Evolutionary conservation across 2,113 vertebrate genomes (phyloP).

Genomic region (Pleuronectes platessa): DNA sequence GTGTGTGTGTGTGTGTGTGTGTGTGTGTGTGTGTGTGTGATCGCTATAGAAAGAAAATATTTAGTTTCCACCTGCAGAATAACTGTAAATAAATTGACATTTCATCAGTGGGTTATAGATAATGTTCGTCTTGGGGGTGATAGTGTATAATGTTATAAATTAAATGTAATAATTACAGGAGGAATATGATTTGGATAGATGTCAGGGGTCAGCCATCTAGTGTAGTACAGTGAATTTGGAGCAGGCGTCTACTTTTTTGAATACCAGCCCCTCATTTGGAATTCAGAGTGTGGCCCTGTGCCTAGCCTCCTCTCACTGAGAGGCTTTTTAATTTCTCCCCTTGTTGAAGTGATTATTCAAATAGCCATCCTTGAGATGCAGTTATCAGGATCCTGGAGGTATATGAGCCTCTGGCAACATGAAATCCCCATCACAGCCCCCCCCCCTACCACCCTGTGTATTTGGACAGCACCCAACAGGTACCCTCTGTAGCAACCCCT

Average conservation of each 20-base stretch:
- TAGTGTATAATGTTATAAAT: slow-evolving; percentile 32
- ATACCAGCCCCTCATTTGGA: slow-evolving; percentile 72
- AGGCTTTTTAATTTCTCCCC: slow-evolving; percentile 81
- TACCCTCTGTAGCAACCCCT: slow-evolving; percentile 69
- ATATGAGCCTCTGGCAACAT: slow-evolving; percentile 77
- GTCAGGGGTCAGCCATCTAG: slow-evolving; percentile 48
- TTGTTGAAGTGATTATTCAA: slow-evolving; percentile 86
- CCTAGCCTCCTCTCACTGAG: slow-evolving; percentile 75
- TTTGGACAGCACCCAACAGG: slow-evolving; percentile 75
- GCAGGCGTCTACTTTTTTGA: slow-evolving; percentile 48
- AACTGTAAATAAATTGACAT: slow-evolving; percentile 23
- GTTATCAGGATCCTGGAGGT: slow-evolving; percentile 82
- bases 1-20: neutral
- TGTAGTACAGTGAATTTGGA: slow-evolving; percentile 42
- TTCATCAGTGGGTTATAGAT: slow-evolving; percentile 18
- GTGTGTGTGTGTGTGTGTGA: slow-evolving; percentile 11
- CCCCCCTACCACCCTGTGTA: slow-evolving; percentile 31
- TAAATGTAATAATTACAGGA: slow-evolving; percentile 22
- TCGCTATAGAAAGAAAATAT: slow-evolving; percentile 23
- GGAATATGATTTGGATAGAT: slow-evolving; percentile 39
- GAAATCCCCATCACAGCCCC: slow-evolving; percentile 63
- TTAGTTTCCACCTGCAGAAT: slow-evolving; percentile 14
- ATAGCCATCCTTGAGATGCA: slow-evolving; percentile 79
- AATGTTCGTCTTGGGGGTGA: neutral
- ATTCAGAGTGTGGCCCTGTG: slow-evolving; percentile 75